phyloP scores from a whole-genome alignment of 2,797 vertebrate genomes.

The Sylvilagus floridanus region DNA sequence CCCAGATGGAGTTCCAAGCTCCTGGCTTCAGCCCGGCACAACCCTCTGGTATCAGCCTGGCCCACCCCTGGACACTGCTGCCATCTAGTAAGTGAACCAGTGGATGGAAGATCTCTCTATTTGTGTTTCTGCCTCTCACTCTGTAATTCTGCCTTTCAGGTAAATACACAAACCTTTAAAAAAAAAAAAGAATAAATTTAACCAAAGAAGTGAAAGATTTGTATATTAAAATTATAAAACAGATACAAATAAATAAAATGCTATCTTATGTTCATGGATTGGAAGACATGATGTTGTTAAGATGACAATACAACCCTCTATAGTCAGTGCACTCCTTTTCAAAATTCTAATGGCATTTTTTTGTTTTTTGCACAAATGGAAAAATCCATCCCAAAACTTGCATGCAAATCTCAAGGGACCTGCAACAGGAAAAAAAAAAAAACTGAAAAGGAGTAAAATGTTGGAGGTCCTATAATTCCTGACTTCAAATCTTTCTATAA shows the following conservation, averaged over 20 bases:
- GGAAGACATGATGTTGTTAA: not conserved
- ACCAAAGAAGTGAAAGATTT: no score
- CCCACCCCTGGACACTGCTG: no score
- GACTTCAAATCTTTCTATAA: not conserved
- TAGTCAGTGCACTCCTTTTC: not conserved
- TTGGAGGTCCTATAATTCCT: not conserved
- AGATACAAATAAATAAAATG: not conserved
- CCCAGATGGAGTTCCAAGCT: no score
- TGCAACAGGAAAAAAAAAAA: no score
- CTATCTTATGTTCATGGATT: not conserved
- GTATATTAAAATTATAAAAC: not conserved
- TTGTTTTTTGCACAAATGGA: not conserved
- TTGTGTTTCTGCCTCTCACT: no score
- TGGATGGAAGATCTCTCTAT: no score
- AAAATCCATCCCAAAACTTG: not conserved
- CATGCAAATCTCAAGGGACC: not conserved
- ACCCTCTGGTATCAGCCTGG: no score
- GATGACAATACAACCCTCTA: not conserved
- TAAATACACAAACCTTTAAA: no score
- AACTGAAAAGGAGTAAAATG: not conserved
- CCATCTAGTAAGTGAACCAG: no score
- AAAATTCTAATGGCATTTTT: not conserved
- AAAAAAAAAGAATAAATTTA: no score
- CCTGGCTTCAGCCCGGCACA: no score
- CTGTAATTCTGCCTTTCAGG: no score